phyloP scores from a whole-genome alignment of 2,113 vertebrate species.

The Fulica atra region DNA sequence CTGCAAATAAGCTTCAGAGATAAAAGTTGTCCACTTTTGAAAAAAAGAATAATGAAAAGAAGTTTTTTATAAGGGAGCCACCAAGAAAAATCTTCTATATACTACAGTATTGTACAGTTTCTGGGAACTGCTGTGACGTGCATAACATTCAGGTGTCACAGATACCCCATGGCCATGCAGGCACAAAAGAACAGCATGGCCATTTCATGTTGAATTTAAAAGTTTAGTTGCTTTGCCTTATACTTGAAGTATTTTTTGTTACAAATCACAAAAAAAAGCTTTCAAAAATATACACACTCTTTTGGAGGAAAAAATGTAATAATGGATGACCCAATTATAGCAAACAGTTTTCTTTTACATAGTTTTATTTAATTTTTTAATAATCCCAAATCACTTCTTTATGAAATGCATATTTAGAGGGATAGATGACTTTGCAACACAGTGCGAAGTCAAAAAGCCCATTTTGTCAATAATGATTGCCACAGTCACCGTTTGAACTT shows the following conservation, averaged over 20 bases:
- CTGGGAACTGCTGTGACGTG: not conserved
- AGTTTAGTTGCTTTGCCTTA: not conserved
- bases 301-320: not conserved
- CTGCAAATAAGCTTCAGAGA: not conserved
- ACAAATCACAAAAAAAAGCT: not conserved
- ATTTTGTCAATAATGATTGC: slow-evolving; percentile 39
- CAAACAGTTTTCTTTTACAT: not conserved
- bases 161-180: not conserved
- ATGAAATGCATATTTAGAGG: not conserved
- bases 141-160: fast-evolving
- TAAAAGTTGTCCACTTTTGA: not conserved
- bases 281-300: not conserved
- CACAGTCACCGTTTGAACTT: not conserved
- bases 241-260: not conserved
- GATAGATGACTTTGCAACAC: not conserved
- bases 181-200: not conserved
- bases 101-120: not conserved
- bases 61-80: not conserved
- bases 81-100: not conserved
- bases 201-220: not conserved
- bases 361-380: not conserved
- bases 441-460: not conserved
- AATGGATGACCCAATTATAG: not conserved
- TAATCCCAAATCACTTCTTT: not conserved
- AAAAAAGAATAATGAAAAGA: not conserved